Evolutionary conservation across 1,140 invertebrate genomes (phyloP), one percentile per base, ranked within the genome.

Genomic region (Leptinotarsa undecemlineata): DNA sequence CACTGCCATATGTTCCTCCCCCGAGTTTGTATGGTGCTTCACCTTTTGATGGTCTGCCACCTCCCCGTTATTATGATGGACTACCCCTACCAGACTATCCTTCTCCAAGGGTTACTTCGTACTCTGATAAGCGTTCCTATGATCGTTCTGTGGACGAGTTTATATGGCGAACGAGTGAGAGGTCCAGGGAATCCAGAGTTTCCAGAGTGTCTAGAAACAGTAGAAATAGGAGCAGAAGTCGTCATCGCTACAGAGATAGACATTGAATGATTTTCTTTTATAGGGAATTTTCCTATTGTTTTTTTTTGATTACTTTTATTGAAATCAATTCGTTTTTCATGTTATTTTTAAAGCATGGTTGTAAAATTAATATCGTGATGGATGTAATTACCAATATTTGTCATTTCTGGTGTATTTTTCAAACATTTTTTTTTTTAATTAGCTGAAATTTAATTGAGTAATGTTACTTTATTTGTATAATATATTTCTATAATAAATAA

Each of bases 121-220:
- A 82, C 87, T 89, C 92, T 70, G 93, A 94, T 78, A 93, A 93
- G 80, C 88, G 92, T 42, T 93, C 91, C 42, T 96, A 96, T 85
- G 94, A 97, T 82, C 90, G 95, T 64, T 95, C 94, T 73, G 95
- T 97, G 42, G 94, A 96, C 84, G 94, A 96, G 83, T 96, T 96
- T 84, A 86, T 96, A 63, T 94, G 95, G 89, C 90, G 95, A 81
- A 96, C 94, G 71, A 88, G 86, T 74, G 91, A 91, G 74, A 85
- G 90, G 64, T 87, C 87, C 64, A 86, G 86, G 74, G 72, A 82
- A 47, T 81, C 82, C 48, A 57, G 75, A 6, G 73, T 72, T 33
- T 61, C 72, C 48, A 76, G 48, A 72, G 69, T 21, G 20, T 71
- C 23, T 14, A 64, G 8, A 13, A 72, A 48, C 51, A 68, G 47